Conservation (phyloP, 2,113 vertebrate species). For the Penelope pileata region DNA sequence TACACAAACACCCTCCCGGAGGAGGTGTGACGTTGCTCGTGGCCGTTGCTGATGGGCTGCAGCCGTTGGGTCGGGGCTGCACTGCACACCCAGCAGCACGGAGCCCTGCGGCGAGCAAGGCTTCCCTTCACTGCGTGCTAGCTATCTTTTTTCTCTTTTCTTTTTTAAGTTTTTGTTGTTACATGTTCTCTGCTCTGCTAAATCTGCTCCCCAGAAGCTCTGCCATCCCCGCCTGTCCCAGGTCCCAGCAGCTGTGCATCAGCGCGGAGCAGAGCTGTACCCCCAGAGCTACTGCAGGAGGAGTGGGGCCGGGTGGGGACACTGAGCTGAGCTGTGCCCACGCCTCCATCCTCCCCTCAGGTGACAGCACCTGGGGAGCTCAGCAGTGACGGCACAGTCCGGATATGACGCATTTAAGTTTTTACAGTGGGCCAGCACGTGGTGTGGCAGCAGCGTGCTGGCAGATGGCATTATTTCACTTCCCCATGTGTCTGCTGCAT, state of each 20-base stretch:
- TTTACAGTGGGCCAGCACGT: background rate
- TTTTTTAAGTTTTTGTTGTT: background rate
- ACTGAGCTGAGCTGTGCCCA: no score
- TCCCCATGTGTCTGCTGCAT: background rate
- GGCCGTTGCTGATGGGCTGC: no score
- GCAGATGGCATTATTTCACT: background rate
- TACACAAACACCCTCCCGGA: background rate
- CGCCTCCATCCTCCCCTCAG: no score
- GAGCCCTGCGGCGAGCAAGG: background rate
- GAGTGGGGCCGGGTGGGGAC: no score
- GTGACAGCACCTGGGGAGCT: no score
- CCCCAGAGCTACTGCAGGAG: no score
- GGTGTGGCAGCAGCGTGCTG: background rate
- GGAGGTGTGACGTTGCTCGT: background rate
- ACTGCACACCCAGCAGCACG: background rate
- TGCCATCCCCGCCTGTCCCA: background rate
- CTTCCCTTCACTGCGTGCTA: background rate
- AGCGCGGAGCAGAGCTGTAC: no score
- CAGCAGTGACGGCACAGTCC: background rate
- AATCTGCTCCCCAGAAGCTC: background rate
- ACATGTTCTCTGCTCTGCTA: background rate
- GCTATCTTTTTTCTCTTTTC: accelerated
- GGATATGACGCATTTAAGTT: background rate
- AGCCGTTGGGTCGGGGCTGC: no score
- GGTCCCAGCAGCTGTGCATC: constrained; percentile 2